Percentiles rank a stretch among this genome's conserved stretches.
Conservation (phyloP, 2,113 vertebrate species). For the Poeciliopsis occidentalis region DNA sequence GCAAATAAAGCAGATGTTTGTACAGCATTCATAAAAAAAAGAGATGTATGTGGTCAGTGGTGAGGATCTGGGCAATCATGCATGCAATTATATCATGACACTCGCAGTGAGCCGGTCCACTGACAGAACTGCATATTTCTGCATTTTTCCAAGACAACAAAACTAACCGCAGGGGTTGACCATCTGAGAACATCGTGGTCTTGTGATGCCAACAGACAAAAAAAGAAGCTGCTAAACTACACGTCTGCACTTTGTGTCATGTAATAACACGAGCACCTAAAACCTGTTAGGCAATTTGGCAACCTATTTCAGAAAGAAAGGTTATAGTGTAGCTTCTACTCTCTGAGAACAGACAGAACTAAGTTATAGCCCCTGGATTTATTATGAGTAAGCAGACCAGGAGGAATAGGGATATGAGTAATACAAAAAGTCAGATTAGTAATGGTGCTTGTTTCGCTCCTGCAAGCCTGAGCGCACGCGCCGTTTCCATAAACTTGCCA, state of each 20-base stretch:
- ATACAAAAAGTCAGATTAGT: conserved; percentile 1
- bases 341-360: background rate
- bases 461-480: background rate
- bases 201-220: conserved; percentile 14
- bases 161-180: background rate
- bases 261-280: background rate
- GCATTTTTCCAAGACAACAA: conserved; percentile 2
- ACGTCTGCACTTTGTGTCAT: conserved; percentile 14
- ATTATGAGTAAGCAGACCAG: background rate
- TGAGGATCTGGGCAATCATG: conserved; percentile 5
- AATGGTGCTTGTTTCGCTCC: background rate
- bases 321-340: conserved; percentile 1
- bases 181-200: background rate
- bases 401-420: background rate
- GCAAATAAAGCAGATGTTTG: too few species aligned
- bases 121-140: background rate
- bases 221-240: background rate
- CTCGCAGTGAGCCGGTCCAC: conserved; percentile 21
- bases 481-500: background rate
- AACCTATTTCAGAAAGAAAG: background rate
- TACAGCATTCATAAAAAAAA: background rate
- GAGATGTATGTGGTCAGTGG: background rate
- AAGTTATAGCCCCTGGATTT: background rate
- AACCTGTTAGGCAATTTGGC: background rate
- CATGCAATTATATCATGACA: conserved; percentile 21